phyloP scores from a whole-genome alignment of 2,797 vertebrate genomes.

The Pogonophryne albipinna region DNA sequence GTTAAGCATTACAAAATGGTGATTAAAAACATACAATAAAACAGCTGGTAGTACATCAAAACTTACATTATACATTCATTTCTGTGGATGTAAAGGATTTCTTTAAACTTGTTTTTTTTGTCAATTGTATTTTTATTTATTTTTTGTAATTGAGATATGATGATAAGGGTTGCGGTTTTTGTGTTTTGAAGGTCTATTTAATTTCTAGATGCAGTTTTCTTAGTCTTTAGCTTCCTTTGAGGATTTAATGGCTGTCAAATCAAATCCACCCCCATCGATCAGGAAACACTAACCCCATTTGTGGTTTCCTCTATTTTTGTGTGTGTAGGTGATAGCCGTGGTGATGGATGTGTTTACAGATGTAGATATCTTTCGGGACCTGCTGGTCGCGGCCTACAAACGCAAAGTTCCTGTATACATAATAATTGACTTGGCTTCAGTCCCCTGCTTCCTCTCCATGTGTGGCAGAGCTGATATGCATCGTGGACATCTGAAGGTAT shows the following conservation, averaged over 20 bases:
- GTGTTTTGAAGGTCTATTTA: neutral
- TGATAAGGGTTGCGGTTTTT: too few species aligned
- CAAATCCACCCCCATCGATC: conserved; percentile 33
- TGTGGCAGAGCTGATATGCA: conserved; percentile 95
- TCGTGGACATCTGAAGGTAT: conserved; percentile 93
- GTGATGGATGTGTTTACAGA: conserved; percentile 99
- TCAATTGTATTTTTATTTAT: too few species aligned
- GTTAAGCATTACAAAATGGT: too few species aligned
- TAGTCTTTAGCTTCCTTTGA: conserved; percentile 29
- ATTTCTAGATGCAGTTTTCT: conserved; percentile 3
- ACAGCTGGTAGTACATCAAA: too few species aligned
- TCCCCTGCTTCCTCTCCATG: conserved; percentile 95
- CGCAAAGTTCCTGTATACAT: conserved; percentile 95
- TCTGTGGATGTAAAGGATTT: too few species aligned
- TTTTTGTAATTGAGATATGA: too few species aligned
- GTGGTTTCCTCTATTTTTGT: conserved; percentile 43
- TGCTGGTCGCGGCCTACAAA: conserved; percentile 91
- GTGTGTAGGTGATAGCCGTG: conserved; percentile 91
- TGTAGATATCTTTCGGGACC: conserved; percentile 96
- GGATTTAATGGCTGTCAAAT: conserved; percentile 32
- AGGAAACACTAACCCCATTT: conserved; percentile 59
- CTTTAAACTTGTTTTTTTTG: too few species aligned
- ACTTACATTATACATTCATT: too few species aligned
- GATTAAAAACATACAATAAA: too few species aligned
- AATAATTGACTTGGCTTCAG: conserved; percentile 89